Evolutionary conservation across 2,113 vertebrate species (phyloP).

Genomic region (Rallus limicola): DNA sequence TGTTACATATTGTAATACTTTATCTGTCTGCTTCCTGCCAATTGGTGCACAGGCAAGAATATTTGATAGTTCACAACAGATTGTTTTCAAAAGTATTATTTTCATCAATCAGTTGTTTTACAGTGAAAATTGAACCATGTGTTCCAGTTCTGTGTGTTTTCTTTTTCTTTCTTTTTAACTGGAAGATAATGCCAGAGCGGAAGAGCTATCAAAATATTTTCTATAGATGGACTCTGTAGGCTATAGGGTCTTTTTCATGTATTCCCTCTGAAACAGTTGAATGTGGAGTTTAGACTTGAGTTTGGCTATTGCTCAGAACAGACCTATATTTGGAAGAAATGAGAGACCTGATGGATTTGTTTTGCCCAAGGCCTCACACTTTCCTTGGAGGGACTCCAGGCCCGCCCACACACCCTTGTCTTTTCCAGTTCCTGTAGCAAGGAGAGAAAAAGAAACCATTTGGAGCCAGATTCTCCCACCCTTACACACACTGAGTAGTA

Average conservation of each 20-base stretch:
- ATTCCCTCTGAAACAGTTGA: conserved; percentile 67
- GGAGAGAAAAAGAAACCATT: conserved; percentile 43
- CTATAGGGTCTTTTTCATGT: conserved; percentile 62
- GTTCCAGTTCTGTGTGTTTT: background rate
- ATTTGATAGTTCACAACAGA: conserved; percentile 75
- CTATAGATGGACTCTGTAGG: conserved; percentile 32
- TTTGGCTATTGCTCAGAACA: conserved; percentile 77
- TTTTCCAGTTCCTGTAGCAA: conserved; percentile 74
- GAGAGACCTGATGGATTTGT: conserved; percentile 76
- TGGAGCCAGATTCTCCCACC: conserved; percentile 33
- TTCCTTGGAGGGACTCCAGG: conserved; percentile 76
- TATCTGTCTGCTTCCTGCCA: conserved; percentile 73
- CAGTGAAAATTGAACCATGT: conserved; percentile 27
- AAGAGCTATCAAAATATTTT: conserved; percentile 66
- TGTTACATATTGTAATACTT: conserved; percentile 80
- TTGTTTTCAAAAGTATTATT: conserved; percentile 70
- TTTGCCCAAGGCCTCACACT: conserved; percentile 82
- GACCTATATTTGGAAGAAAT: conserved; percentile 82
- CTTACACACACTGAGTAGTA: conserved; percentile 37
- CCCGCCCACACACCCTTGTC: conserved; percentile 77
- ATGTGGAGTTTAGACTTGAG: conserved; percentile 68
- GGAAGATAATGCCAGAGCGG: conserved; percentile 1
- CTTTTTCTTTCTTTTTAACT: conserved; percentile 27
- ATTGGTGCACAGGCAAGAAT: conserved; percentile 76
- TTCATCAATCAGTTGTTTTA: conserved; percentile 38